Evolutionary conservation across 2,888 invertebrate species (phyloP), one percentile per base, ranked within the genome.

Genomic region (Tholera decimalis): DNA sequence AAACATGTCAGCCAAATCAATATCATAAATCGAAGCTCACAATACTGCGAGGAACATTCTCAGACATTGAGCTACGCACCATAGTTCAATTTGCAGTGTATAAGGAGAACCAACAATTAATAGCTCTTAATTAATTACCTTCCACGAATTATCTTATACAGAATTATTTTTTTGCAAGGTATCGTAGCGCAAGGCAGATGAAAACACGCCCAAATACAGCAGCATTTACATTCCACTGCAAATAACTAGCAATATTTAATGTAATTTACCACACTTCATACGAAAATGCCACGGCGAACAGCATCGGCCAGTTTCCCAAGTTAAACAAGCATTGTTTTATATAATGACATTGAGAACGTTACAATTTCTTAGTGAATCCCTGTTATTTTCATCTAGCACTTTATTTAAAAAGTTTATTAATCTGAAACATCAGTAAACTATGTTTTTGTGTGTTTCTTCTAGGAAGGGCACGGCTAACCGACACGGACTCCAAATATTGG

Each of bases 71-170:
- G 61, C 71, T 65, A 54, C 76, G 53, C 44, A 63, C 58, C 35
- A 61, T 82, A 78, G 75, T 77, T 78, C 80, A 79, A 71, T 79
- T 73, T 71, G 71, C 73, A 80, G 82, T 86, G 75, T 80, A 84
- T 91, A 90, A 86, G 84, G 87, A 83, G 86, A 90, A 89, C 85
- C 85, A 84, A 85, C 89, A 87, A 90, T 90, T 89, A 90, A 91
- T 89, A 89, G 89, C 85, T 88, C 85, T 90, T 90, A 91, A 92
- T 92, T 92, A 92, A 92, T 92, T 92, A 85, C 85, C 86, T 86
- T 82, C 87, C 85, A 85, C 82, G 85, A 90, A 88, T 89, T 87
- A 86, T 79, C 71, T 75, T 83, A 79, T 71, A 76, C 74, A 73
- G 72, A 72, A 78, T 82, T 69, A 75, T 79, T 80, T 91, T 90